Conservation (phyloP, 2,888 invertebrate species). For the Metellina segmentata region DNA sequence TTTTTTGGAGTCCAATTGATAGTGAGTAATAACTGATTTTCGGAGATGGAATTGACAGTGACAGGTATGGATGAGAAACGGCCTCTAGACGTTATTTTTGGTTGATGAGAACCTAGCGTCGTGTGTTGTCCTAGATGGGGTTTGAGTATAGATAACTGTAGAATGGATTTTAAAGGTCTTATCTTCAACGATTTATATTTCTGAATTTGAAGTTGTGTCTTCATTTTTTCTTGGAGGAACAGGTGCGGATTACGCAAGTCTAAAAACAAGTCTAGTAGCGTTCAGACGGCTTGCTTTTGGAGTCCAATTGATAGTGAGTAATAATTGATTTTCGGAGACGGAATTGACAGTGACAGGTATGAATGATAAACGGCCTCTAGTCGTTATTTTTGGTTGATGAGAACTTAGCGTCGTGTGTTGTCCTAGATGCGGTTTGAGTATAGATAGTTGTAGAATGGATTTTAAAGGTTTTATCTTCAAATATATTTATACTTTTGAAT, state of each 20-base stretch:
- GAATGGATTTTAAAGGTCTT: not conserved
- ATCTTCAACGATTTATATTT: not conserved
- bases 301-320: too few relatives aligned
- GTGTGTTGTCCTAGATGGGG: not conserved
- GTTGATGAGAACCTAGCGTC: not conserved
- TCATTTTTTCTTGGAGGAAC: too few relatives aligned
- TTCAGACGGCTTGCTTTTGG: too few relatives aligned
- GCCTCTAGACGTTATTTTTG: too few relatives aligned
- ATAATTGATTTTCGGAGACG: too few relatives aligned
- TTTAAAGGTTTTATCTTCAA: not conserved
- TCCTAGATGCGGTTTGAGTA: not conserved
- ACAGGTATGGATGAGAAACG: too few relatives aligned
- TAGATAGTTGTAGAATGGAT: not conserved
- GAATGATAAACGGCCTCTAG: not conserved
- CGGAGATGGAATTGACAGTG: constrained; percentile 76
- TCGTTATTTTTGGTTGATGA: not conserved
- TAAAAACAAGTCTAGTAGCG: too few relatives aligned
- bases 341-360: constrained; percentile 77
- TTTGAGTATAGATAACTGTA: not conserved
- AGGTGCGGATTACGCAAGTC: too few relatives aligned
- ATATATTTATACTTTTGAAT: not conserved
- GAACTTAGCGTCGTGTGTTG: not conserved
- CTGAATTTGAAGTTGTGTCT: too few relatives aligned
- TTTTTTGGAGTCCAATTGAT: too few relatives aligned
- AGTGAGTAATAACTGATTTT: too few relatives aligned